Percentiles rank a stretch among this genome's conserved stretches.
phyloP scores from a whole-genome alignment of 2,797 vertebrate genomes.

The Platyrinchus mystaceus region DNA sequence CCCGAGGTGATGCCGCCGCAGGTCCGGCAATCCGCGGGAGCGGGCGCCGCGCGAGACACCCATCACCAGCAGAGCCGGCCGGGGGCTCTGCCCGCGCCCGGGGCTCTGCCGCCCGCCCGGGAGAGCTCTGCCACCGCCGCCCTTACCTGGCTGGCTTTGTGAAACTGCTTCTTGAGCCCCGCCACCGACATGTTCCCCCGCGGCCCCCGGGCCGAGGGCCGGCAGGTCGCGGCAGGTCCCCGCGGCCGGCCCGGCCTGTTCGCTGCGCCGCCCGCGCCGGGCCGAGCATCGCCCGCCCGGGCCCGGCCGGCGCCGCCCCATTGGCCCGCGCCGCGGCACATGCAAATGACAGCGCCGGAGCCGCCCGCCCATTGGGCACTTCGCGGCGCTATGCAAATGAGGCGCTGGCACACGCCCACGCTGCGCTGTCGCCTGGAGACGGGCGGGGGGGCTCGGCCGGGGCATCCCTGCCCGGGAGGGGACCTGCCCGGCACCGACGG shows the following conservation, averaged over 20 bases:
- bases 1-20: not conserved
- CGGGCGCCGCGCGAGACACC: not conserved
- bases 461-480: not conserved
- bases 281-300: not conserved
- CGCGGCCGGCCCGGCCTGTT: slow-evolving; percentile 19
- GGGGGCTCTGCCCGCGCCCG: not conserved
- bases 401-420: slow-evolving; percentile 29
- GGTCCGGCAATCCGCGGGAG: not conserved
- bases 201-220: not conserved
- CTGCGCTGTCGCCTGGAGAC: slow-evolving; percentile 52
- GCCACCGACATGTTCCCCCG: slow-evolving; percentile 86
- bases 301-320: not conserved
- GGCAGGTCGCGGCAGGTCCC: not conserved
- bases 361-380: slow-evolving; percentile 57
- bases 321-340: not conserved
- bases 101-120: not conserved
- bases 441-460: not conserved
- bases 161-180: slow-evolving; percentile 94
- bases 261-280: slow-evolving; percentile 32
- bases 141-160: slow-evolving; percentile 94
- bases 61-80: not conserved
- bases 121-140: not conserved
- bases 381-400: slow-evolving; percentile 54
- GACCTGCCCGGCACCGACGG: rapidly evolving
- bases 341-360: not conserved